phyloP scores from a whole-genome alignment of 2,888 invertebrate genomes.

The Agonopterix arenella region DNA sequence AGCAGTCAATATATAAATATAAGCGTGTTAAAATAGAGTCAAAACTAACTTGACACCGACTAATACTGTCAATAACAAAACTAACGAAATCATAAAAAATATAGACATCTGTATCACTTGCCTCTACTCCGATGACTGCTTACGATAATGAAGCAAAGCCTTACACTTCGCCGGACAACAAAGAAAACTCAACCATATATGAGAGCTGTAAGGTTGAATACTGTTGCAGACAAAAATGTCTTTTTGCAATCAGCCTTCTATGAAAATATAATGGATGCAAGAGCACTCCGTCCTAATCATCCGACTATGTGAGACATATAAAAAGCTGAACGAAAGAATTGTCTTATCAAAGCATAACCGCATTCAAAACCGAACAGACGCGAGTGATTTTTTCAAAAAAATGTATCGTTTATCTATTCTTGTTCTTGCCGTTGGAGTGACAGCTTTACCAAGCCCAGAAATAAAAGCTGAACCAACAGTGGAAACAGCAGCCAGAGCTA shows the following conservation, averaged over 20 bases:
- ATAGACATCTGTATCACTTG: conserved; percentile 33
- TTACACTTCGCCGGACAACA: conserved; percentile 8
- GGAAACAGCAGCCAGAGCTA: conserved; percentile 43
- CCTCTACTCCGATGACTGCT: conserved; percentile 49
- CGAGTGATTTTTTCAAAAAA: conserved; percentile 19
- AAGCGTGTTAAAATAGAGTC: too few species aligned
- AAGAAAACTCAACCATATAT: conserved; percentile 23
- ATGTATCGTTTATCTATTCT: conserved; percentile 46
- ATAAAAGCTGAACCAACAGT: conserved; percentile 30
- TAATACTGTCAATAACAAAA: not conserved
- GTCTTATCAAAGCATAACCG: conserved; percentile 61
- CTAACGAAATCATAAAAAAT: conserved; percentile 1
- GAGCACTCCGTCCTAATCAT: conserved; percentile 53
- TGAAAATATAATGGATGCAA: conserved; percentile 70
- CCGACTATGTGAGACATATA: conserved; percentile 67
- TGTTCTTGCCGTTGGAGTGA: conserved; percentile 27
- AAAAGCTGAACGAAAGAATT: conserved; percentile 53
- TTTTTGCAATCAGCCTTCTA: conserved; percentile 68
- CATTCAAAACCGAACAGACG: conserved; percentile 49
- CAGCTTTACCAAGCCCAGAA: conserved; percentile 49
- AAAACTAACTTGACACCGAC: too few species aligned
- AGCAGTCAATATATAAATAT: too few species aligned
- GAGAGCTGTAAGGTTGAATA: conserved; percentile 11
- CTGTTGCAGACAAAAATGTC: conserved; percentile 13
- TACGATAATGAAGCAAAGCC: conserved; percentile 54